These are phyloP conservation scores for Mesocentrotus franciscanus DNA, from an alignment of 53 echinoderm and acorn worm species.

Conservation along the genomic window DNA sequence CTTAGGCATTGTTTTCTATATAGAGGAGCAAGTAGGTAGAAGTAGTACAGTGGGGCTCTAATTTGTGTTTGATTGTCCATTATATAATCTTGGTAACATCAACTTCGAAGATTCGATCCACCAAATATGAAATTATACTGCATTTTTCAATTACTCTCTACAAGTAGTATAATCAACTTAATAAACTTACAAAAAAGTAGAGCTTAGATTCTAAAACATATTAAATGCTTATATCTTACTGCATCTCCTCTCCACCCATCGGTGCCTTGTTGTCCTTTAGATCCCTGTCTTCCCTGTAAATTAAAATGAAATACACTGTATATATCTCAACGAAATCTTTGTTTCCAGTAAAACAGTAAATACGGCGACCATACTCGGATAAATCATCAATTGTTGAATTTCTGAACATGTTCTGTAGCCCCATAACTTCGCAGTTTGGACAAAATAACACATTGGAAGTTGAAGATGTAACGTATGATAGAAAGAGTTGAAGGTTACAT, in stretches of 20 bases:
- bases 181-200: too few relatives aligned
- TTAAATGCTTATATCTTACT: neutral
- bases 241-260: slow-evolving; percentile 34
- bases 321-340: neutral
- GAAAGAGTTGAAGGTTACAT: too few relatives aligned
- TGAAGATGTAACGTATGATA: neutral
- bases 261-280: slow-evolving; percentile 20
- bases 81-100: too few relatives aligned
- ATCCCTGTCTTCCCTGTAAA: slow-evolving; percentile 44
- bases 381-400: neutral
- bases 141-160: too few relatives aligned
- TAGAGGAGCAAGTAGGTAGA: too few relatives aligned
- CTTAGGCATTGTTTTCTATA: too few relatives aligned
- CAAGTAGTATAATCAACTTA: too few relatives aligned
- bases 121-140: too few relatives aligned
- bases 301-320: neutral
- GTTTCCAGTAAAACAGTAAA: neutral
- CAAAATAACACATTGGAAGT: neutral
- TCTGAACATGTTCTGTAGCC: neutral
- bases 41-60: too few relatives aligned
- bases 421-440: neutral
- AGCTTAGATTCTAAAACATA: neutral
- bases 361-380: neutral
- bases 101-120: too few relatives aligned
- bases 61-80: too few relatives aligned